Evolutionary conservation across 2,888 invertebrate genomes (phyloP).

Genomic region (Sarcophaga caerulescens): DNA sequence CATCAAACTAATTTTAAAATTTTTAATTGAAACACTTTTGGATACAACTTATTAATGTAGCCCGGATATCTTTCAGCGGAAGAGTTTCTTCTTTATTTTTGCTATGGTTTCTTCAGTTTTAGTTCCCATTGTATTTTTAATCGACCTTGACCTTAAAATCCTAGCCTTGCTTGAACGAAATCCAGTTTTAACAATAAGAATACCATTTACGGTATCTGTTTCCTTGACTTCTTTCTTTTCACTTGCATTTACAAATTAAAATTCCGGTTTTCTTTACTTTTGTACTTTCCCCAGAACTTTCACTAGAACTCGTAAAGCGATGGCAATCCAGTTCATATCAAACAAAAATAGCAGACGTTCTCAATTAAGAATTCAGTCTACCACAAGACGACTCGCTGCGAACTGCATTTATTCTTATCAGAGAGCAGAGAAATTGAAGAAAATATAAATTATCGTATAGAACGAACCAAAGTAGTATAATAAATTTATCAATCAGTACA

Average conservation of each 20-base stretch:
- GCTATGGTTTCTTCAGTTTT: too few species aligned
- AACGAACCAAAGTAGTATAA: not conserved
- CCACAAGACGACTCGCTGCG: slow-evolving; percentile 51
- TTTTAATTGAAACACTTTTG: too few species aligned
- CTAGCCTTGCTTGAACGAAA: too few species aligned
- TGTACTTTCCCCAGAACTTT: slow-evolving; percentile 17
- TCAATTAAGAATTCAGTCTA: slow-evolving; percentile 59
- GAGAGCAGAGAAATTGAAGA: not conserved
- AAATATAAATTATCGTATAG: not conserved
- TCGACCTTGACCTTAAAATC: too few species aligned
- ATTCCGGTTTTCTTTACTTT: not conserved
- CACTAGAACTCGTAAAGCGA: not conserved
- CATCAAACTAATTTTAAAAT: not conserved
- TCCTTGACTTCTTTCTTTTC: too few species aligned
- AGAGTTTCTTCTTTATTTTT: too few species aligned
- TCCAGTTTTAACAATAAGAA: too few species aligned
- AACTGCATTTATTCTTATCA: slow-evolving; percentile 46
- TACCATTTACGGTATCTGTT: too few species aligned
- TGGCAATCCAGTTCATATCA: slow-evolving; percentile 56
- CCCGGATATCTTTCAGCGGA: too few species aligned
- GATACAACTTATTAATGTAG: too few species aligned
- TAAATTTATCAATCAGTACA: not conserved
- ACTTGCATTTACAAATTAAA: too few species aligned
- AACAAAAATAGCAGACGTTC: slow-evolving; percentile 58
- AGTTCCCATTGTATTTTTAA: too few species aligned